Evolutionary conservation across 2,113 vertebrate species (phyloP).

Genomic region (Phylloscopus trochiloides): DNA sequence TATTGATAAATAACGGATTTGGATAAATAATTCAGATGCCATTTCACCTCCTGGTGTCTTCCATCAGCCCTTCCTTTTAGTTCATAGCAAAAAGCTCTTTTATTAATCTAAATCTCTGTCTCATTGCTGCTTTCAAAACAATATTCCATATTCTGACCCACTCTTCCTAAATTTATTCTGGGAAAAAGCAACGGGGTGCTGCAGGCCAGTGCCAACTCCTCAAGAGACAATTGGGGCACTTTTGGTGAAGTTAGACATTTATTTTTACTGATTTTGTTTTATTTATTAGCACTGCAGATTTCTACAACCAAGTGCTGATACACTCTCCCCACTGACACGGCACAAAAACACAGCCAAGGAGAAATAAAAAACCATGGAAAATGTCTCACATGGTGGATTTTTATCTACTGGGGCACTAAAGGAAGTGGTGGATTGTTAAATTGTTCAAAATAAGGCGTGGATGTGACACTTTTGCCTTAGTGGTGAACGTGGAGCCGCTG

Average conservation of each 20-base stretch:
- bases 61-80: background rate
- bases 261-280: background rate
- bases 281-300: background rate
- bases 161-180: background rate
- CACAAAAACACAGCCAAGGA: background rate
- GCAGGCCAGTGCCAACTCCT: background rate
- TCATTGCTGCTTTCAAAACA: background rate
- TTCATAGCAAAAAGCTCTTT: background rate
- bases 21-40: background rate
- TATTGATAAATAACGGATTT: background rate
- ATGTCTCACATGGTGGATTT: background rate
- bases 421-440: background rate
- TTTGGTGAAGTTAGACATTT: background rate
- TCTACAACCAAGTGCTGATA: background rate
- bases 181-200: rapidly evolving
- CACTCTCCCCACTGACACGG: background rate
- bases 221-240: background rate
- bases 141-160: background rate
- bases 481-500: background rate
- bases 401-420: background rate
- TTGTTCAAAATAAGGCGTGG: background rate
- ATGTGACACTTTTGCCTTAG: background rate
- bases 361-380: background rate
- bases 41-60: background rate
- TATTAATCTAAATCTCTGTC: background rate